Percentiles rank a stretch among this genome's conserved stretches.
Conservation (phyloP, 2,888 invertebrate genomes). For the Barypeithes pellucidus region DNA sequence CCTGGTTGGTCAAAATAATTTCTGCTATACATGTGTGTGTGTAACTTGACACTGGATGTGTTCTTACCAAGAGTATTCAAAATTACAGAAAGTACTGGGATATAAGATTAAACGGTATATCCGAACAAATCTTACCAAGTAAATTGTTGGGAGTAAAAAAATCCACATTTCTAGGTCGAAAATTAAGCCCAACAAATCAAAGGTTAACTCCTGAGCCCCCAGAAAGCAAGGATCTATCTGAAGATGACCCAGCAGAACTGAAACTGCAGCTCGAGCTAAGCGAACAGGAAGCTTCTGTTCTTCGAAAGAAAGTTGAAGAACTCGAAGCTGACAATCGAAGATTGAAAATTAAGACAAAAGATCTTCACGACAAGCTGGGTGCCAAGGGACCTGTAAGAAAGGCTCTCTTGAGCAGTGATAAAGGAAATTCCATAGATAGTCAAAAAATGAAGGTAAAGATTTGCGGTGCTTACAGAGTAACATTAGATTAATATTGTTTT, state of each 20-base stretch:
- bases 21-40: no score
- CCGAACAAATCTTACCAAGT: no score
- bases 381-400: conserved; percentile 66
- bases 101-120: not conserved
- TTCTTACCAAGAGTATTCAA: no score
- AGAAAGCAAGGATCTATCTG: conserved; percentile 82
- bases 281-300: conserved; percentile 90
- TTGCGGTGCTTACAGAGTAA: not conserved
- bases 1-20: no score
- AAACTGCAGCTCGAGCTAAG: conserved; percentile 89
- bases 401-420: conserved; percentile 62
- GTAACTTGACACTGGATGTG: no score
- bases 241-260: conserved; percentile 87
- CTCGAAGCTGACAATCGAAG: conserved; percentile 86
- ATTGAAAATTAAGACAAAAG: conserved; percentile 82
- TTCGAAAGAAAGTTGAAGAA: conserved; percentile 88
- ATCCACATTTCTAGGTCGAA: conserved; percentile 74
- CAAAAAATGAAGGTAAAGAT: conserved; percentile 78
- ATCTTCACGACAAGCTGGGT: conserved; percentile 82
- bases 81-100: no score
- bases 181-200: conserved; percentile 79
- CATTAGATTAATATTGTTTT: conserved; percentile 52
- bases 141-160: no score
- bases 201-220: conserved; percentile 78
- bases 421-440: conserved; percentile 73